phyloP scores from a whole-genome alignment of 2,113 vertebrate genomes.

The Mirounga angustirostris region DNA sequence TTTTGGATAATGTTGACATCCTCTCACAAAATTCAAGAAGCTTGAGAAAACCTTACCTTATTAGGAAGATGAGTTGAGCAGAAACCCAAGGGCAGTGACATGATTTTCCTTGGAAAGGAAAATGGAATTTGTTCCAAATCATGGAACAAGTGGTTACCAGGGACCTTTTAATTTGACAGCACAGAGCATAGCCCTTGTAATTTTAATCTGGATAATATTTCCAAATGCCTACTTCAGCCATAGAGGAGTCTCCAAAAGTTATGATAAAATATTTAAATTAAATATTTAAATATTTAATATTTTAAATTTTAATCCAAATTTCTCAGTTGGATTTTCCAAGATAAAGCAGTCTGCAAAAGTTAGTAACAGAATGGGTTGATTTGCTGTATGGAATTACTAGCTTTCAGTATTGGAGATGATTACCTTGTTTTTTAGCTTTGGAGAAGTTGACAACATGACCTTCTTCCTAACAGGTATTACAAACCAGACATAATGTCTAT shows the following conservation, averaged over 20 bases:
- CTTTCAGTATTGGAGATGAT: not conserved
- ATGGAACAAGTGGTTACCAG: not conserved
- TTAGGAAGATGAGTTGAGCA: not conserved
- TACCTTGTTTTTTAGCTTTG: not conserved
- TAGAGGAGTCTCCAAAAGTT: not conserved
- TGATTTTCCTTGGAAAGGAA: slow-evolving; percentile 3
- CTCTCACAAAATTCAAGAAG: slow-evolving; percentile 24
- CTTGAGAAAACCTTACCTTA: not conserved
- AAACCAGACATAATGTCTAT: not conserved
- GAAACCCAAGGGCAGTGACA: not conserved
- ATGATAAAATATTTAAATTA: not conserved
- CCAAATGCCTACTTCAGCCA: not conserved
- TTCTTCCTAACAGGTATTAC: not conserved
- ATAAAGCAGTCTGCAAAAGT: not conserved
- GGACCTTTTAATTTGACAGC: not conserved
- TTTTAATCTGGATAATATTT: slow-evolving; percentile 42
- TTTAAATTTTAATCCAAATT: not conserved
- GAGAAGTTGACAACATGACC: not conserved
- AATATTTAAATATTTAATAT: not conserved
- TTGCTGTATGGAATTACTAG: not conserved
- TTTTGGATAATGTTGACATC: not conserved
- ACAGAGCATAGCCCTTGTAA: not conserved
- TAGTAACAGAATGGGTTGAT: not conserved
- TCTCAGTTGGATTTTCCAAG: slow-evolving; percentile 17
- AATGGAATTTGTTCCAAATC: not conserved